phyloP scores from a whole-genome alignment of 2,888 invertebrate species.

The Halictus quadricinctus region DNA sequence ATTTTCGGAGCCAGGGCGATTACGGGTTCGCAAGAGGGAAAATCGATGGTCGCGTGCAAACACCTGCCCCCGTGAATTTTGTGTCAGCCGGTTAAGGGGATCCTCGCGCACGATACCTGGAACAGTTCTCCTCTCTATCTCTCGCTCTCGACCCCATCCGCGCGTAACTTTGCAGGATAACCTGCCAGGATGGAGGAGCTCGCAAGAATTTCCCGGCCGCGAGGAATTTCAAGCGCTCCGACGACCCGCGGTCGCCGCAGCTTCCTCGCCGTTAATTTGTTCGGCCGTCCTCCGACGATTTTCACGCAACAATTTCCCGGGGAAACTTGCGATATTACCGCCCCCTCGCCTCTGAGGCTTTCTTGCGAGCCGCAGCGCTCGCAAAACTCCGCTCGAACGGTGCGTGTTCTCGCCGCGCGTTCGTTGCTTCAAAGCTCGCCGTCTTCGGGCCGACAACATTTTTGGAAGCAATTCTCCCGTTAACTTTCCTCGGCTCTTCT shows the following conservation, averaged over 20 bases:
- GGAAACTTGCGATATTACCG: not conserved
- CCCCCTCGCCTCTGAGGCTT: not conserved
- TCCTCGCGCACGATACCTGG: slow-evolving; percentile 8
- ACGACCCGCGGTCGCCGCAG: slow-evolving; percentile 20
- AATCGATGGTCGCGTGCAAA: slow-evolving; percentile 20
- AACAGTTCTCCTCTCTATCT: not conserved
- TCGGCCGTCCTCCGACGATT: not conserved
- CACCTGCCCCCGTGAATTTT: slow-evolving; percentile 11
- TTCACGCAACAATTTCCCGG: slow-evolving; percentile 1
- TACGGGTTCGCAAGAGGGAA: not conserved
- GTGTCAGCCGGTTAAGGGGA: slow-evolving; percentile 11
- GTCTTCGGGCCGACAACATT: not conserved
- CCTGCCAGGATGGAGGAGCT: slow-evolving; percentile 19
- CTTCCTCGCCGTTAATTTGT: slow-evolving; percentile 9
- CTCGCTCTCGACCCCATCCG: not conserved
- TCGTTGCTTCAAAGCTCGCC: not conserved
- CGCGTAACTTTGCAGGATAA: slow-evolving; percentile 17
- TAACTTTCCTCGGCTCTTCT: not conserved
- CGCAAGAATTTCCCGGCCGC: slow-evolving; percentile 24
- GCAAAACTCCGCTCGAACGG: not conserved
- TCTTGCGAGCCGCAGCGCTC: not conserved
- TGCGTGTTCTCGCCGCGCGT: not conserved
- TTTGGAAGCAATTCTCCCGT: not conserved
- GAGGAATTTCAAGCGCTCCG: slow-evolving; percentile 17
- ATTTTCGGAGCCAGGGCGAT: not conserved